phyloP scores from a whole-genome alignment of 2,888 invertebrate species.

The Rutpela maculata region DNA sequence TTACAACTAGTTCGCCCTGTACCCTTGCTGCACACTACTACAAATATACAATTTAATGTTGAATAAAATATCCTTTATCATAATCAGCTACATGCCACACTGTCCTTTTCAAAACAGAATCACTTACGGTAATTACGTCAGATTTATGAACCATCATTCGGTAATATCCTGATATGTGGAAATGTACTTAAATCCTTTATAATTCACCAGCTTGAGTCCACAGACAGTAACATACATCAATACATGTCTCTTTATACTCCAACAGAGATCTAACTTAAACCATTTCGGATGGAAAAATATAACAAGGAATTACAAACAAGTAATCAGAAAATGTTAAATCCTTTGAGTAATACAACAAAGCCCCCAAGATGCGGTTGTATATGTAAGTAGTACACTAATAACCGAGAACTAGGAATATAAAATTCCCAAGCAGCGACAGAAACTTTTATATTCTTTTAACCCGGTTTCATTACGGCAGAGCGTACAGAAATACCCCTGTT shows the following conservation, averaged over 20 bases:
- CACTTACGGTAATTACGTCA: too few relatives aligned
- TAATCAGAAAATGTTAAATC: constrained; percentile 18
- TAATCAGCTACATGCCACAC: too few relatives aligned
- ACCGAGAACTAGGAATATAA: constrained; percentile 13
- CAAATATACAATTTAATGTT: too few relatives aligned
- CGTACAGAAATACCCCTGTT: background rate
- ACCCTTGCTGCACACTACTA: too few relatives aligned
- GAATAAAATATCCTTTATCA: too few relatives aligned
- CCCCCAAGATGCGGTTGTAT: constrained; percentile 13
- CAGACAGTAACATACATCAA: too few relatives aligned
- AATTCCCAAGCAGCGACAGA: constrained; percentile 4
- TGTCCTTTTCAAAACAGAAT: too few relatives aligned
- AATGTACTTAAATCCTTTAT: too few relatives aligned
- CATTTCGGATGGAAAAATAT: constrained; percentile 2
- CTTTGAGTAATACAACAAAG: constrained; percentile 8
- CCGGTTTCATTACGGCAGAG: constrained; percentile 20
- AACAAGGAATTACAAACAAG: constrained; percentile 12
- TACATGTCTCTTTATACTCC: background rate
- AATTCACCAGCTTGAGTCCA: too few relatives aligned
- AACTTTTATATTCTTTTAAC: constrained; percentile 35
- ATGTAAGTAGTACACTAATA: constrained; percentile 22
- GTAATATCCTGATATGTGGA: too few relatives aligned
- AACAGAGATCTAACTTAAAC: background rate
- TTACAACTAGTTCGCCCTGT: too few relatives aligned
- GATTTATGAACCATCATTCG: too few relatives aligned